A percentile compares a stretch with the other conserved stretches of the same genome.
Conservation (phyloP, 2,113 vertebrate genomes). For the Rhabdornis inornatus region DNA sequence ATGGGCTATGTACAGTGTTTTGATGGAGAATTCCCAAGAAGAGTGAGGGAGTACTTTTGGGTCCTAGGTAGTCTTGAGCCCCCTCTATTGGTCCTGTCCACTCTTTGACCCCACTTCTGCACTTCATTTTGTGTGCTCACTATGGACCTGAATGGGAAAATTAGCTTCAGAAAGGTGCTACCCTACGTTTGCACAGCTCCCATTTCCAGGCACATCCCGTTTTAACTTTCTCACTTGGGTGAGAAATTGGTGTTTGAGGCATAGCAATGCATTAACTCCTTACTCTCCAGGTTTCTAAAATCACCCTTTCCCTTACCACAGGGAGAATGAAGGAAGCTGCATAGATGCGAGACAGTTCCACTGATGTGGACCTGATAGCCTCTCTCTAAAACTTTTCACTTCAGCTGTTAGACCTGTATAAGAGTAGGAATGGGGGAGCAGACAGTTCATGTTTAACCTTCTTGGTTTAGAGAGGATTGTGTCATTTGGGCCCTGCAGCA, state of each 20-base stretch:
- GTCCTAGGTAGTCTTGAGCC: background rate
- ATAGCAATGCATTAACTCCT: background rate
- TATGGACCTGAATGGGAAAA: background rate
- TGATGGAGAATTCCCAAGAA: background rate
- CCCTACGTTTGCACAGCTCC: rapidly evolving
- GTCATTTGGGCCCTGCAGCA: background rate
- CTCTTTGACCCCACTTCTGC: background rate
- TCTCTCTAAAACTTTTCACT: background rate
- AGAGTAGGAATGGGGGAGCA: background rate
- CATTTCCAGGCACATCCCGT: background rate
- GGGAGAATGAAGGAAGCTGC: background rate
- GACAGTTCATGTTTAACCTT: background rate
- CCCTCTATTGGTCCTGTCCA: background rate
- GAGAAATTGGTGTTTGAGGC: background rate
- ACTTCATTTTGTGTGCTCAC: background rate
- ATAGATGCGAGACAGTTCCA: background rate
- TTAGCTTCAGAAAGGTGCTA: background rate
- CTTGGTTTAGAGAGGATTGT: background rate
- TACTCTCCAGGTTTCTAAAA: background rate
- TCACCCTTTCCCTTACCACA: background rate
- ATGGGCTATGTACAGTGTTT: background rate
- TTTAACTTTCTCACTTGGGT: background rate
- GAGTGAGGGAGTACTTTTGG: background rate
- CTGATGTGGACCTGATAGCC: background rate
- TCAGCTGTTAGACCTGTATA: background rate